phyloP scores from a whole-genome alignment of 2,888 invertebrate genomes.

The Calameuta idolon region DNA sequence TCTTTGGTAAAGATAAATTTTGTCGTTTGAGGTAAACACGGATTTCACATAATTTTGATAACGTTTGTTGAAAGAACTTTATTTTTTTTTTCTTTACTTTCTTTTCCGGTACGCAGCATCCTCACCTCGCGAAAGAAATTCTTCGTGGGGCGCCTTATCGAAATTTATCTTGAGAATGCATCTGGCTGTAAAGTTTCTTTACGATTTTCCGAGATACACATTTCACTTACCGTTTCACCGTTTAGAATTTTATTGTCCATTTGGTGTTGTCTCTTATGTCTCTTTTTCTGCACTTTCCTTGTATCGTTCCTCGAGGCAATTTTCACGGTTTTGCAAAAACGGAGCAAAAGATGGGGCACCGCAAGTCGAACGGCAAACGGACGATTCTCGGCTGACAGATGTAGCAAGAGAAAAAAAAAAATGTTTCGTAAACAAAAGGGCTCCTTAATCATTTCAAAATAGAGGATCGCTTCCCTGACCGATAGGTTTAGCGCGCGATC shows the following conservation, averaged over 20 bases:
- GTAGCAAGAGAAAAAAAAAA: neutral
- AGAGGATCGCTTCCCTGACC: neutral
- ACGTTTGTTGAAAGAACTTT: neutral
- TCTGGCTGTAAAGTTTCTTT: neutral
- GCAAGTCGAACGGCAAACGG: neutral
- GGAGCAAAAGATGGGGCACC: neutral
- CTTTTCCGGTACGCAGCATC: neutral
- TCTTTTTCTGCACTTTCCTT: neutral
- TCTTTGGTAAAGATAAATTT: neutral
- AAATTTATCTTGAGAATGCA: neutral
- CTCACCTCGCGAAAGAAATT: neutral
- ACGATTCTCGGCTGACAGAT: neutral
- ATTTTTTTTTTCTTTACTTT: neutral
- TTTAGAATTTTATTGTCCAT: neutral
- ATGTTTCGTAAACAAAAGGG: neutral
- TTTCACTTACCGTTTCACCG: neutral
- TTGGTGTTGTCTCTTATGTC: neutral
- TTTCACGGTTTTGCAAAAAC: neutral
- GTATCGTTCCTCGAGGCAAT: neutral
- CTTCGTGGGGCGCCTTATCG: neutral
- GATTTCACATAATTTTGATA: neutral
- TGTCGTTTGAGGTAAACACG: neutral
- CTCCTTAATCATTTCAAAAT: neutral
- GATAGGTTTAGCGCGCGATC: neutral
- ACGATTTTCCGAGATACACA: neutral